Evolutionary conservation across 2,888 invertebrate genomes (phyloP), one percentile per base, ranked within the genome.

Genomic region (Drosophila mercatorum): DNA sequence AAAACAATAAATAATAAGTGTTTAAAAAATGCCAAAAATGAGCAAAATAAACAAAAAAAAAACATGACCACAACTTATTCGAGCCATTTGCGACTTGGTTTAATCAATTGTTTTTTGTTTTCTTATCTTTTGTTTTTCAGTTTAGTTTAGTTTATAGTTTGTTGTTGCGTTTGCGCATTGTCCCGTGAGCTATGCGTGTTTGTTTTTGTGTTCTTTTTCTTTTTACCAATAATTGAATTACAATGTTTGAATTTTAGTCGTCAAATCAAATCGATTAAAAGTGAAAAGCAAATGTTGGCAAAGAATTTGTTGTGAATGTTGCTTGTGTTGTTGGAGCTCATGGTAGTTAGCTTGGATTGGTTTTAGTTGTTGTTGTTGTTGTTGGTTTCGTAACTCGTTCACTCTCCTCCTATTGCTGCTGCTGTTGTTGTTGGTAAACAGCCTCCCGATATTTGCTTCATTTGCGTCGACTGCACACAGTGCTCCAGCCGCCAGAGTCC

Each of bases 401-500:
- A 22, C 53, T 62, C 66, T 74, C 74, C 75, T 75, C 63, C 2
- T 53, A 36, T 52, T 58, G 41, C 43, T 58, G 55, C 17, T 49
- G 31, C 5, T 47, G 26, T 28, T 17, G 46, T n/a, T 49, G 69
- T 69, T 78, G 78, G 41, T 63, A 69, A 78, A 66, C 82, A 88
- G 90, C 91, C 91, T 91, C 91, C 91, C 91, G 91, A 90, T 91
- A 91, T 83, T 51, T 81, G 83, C 74, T 78, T 91, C 76, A 89
- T 90, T 91, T 91, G 80, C 90, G 90, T 78, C 90, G 90, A 75
- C 85, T 83, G 89, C 83, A 79, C 53, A 87, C 84, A 44, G 80
- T 80, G 66, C 83, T 87, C 87, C 86, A 86, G 68, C 88, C 56
- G 6, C 56, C 88, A 34, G 72, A 40, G 28, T 85, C 84, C n/a